A percentile compares a stretch with the other conserved stretches of the same genome.
These are phyloP conservation scores for Capromys pilorides DNA, from an alignment of 2,797 vertebrate species.

Conservation along the genomic window DNA sequence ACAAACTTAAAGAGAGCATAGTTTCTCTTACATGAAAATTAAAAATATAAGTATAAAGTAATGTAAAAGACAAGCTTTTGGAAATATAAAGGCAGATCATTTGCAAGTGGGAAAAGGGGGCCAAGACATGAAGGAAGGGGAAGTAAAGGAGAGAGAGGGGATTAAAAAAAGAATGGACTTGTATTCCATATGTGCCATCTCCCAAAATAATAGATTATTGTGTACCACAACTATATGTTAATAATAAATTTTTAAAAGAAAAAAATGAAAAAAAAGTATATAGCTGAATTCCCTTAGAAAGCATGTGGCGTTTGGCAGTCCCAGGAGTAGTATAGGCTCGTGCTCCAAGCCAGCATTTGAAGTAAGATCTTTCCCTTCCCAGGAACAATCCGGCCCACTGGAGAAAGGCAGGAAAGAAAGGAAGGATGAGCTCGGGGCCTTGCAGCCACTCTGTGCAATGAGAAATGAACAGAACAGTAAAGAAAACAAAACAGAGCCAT, in stretches of 20 bases:
- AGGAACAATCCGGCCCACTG: background rate
- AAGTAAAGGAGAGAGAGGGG: background rate
- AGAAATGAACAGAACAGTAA: background rate
- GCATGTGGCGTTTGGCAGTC: background rate
- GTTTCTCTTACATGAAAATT: background rate
- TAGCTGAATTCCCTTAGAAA: background rate
- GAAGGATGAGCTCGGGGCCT: background rate
- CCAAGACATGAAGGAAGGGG: background rate
- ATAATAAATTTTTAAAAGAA: background rate
- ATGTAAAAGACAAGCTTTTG: background rate
- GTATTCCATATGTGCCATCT: background rate
- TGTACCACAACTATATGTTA: background rate
- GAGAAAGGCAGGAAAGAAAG: background rate
- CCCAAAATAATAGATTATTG: background rate
- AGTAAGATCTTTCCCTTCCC: background rate
- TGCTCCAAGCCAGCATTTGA: constrained; percentile 2
- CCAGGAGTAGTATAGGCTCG: background rate
- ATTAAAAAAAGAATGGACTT: background rate
- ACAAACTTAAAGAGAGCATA: background rate
- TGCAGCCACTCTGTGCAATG: background rate
- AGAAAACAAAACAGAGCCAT: background rate
- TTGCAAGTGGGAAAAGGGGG: background rate
- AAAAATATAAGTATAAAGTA: background rate
- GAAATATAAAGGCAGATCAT: background rate
- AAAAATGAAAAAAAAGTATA: background rate